phyloP scores from a whole-genome alignment of 2,888 invertebrate species.

The Empis stercorea region DNA sequence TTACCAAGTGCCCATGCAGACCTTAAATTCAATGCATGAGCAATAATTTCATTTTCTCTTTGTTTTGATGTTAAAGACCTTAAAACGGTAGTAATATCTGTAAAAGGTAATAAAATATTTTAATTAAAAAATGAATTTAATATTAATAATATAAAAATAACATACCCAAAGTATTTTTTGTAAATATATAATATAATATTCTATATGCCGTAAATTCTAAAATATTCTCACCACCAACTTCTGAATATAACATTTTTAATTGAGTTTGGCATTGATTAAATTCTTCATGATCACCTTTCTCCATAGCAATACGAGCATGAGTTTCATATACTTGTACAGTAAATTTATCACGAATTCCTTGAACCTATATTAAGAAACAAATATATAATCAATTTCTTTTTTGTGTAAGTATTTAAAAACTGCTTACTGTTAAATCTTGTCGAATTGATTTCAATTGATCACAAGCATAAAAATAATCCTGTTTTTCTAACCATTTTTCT shows the following conservation, averaged over 20 bases:
- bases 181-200: slow-evolving; percentile 94
- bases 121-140: neutral
- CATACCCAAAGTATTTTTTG: slow-evolving; percentile 90
- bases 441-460: slow-evolving; percentile 97
- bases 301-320: slow-evolving; percentile 93
- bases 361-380: slow-evolving; percentile 50
- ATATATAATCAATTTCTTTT: neutral
- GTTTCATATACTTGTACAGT: slow-evolving; percentile 98
- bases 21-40: slow-evolving; percentile 75
- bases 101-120: neutral
- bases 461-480: slow-evolving; percentile 93
- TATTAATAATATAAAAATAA: slow-evolving; percentile 9
- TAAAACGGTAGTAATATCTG: slow-evolving; percentile 88
- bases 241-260: slow-evolving; percentile 83
- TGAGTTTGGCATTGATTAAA: slow-evolving; percentile 99
- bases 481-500: slow-evolving; percentile 74
- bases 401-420: no score
- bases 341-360: slow-evolving; percentile 87
- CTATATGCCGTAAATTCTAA: slow-evolving; percentile 94
- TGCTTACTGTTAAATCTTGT: slow-evolving; percentile 90
- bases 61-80: slow-evolving; percentile 66
- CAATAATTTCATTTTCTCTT: slow-evolving; percentile 66
- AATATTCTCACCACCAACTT: slow-evolving; percentile 60
- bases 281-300: slow-evolving; percentile 96
- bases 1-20: slow-evolving; percentile 90